These are phyloP conservation scores for Platycercus adscitus DNA, from an alignment of 2,113 vertebrate genomes.

Conservation along the genomic window DNA sequence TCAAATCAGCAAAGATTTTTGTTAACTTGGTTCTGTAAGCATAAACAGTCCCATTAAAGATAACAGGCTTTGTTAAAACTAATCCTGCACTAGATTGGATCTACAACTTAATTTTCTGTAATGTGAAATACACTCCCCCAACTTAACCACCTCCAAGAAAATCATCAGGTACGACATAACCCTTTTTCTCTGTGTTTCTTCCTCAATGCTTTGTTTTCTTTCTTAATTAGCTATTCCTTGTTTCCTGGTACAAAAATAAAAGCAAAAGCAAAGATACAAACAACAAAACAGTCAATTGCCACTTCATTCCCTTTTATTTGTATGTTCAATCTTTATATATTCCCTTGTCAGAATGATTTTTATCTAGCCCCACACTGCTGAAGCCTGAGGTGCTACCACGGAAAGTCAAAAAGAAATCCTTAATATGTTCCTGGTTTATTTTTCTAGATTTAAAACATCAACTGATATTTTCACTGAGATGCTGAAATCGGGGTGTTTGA, in stretches of 20 bases:
- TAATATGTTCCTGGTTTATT: not conserved
- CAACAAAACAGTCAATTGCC: not conserved
- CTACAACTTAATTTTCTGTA: not conserved
- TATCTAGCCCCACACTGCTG: not conserved
- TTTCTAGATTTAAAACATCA: not conserved
- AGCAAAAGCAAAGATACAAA: not conserved
- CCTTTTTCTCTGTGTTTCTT: not conserved
- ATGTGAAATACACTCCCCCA: not conserved
- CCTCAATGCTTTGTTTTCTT: accelerated
- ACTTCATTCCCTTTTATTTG: not conserved
- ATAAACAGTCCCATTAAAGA: not conserved
- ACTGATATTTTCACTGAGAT: not conserved
- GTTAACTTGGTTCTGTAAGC: not conserved
- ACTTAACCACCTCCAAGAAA: not conserved
- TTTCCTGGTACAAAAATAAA: not conserved
- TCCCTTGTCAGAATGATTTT: not conserved
- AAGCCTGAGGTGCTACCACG: not conserved
- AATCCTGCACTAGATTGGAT: not conserved
- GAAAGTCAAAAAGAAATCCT: not conserved
- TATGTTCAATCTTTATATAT: not conserved
- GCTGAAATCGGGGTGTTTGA: not conserved
- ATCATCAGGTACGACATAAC: not conserved
- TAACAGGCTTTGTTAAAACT: not conserved
- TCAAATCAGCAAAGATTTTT: not conserved
- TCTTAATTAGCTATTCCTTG: not conserved